A percentile compares a stretch with the other conserved stretches of the same genome.
These are phyloP conservation scores for Taenioides sp. DNA, from an alignment of 2,797 vertebrate species.

Conservation along the genomic window DNA sequence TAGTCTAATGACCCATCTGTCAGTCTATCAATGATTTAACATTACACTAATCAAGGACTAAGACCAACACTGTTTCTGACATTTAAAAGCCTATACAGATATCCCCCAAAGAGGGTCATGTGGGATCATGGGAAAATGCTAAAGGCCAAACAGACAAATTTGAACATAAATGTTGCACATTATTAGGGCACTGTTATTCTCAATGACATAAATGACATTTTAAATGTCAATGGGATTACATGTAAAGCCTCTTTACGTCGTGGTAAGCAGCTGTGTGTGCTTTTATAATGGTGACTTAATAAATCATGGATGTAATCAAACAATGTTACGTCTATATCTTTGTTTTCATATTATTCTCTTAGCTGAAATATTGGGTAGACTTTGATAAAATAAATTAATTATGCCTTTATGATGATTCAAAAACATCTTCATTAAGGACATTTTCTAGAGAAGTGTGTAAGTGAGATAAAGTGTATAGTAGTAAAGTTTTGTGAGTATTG, in stretches of 20 bases:
- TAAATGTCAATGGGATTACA: neutral
- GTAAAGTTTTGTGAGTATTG: too few species aligned
- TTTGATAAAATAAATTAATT: neutral
- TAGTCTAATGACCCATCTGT: constrained; percentile 11
- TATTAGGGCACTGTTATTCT: neutral
- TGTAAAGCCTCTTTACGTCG: neutral
- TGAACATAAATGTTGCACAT: constrained; percentile 5
- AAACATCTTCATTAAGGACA: neutral
- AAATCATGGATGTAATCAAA: neutral
- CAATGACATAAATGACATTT: constrained; percentile 4
- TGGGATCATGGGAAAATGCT: constrained; percentile 6
- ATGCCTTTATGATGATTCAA: neutral
- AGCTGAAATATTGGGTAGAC: neutral
- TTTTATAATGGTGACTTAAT: neutral
- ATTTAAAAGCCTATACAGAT: constrained; percentile 4
- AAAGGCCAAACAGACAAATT: constrained; percentile 6
- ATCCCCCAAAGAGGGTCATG: neutral
- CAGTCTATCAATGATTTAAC: constrained; percentile 11
- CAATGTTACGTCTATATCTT: too few species aligned
- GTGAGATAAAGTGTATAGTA: too few species aligned
- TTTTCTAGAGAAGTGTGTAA: too few species aligned
- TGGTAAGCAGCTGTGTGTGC: neutral
- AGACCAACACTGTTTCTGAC: constrained; percentile 5
- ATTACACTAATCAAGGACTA: constrained; percentile 4
- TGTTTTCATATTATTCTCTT: too few species aligned